Percentiles rank a stretch among this genome's conserved stretches.
Evolutionary conservation across 2,113 vertebrate species (phyloP).

Genomic region (Ptilonorhynchus violaceus): DNA sequence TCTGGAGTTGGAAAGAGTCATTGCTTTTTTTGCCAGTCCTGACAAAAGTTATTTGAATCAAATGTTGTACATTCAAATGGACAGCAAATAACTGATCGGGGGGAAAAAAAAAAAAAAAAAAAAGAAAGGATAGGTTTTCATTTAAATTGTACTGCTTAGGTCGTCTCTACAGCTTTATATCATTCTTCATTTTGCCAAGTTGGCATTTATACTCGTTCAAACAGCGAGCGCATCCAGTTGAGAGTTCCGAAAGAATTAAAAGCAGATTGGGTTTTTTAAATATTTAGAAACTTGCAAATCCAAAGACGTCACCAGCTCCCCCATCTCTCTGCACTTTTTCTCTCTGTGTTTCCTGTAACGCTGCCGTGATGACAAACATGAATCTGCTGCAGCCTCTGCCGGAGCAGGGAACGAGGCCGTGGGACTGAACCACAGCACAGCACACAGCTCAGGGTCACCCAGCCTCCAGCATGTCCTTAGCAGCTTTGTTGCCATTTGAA

Average conservation of each 20-base stretch:
- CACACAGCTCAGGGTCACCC: background rate
- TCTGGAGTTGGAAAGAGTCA: slow-evolving; percentile 23
- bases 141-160: slow-evolving; percentile 70
- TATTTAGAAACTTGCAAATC: slow-evolving; percentile 48
- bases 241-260: slow-evolving; percentile 68
- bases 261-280: slow-evolving; percentile 41
- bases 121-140: slow-evolving; percentile 43
- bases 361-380: background rate
- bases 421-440: background rate
- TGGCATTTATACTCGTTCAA: slow-evolving; percentile 57
- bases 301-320: slow-evolving; percentile 29
- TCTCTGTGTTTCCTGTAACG: background rate
- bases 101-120: background rate
- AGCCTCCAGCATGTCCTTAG: background rate
- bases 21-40: slow-evolving; percentile 59
- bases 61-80: slow-evolving; percentile 44
- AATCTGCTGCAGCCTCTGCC: background rate
- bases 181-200: slow-evolving; percentile 53
- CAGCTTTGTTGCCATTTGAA: background rate
- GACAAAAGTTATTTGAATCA: slow-evolving; percentile 69
- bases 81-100: slow-evolving; percentile 57
- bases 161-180: slow-evolving; percentile 66
- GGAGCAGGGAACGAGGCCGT: accelerated
- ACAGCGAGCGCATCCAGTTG: slow-evolving; percentile 57
- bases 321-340: background rate